These are phyloP conservation scores for Celastrina argiolus DNA, from an alignment of 2,888 invertebrate species.

Conservation along the genomic window DNA sequence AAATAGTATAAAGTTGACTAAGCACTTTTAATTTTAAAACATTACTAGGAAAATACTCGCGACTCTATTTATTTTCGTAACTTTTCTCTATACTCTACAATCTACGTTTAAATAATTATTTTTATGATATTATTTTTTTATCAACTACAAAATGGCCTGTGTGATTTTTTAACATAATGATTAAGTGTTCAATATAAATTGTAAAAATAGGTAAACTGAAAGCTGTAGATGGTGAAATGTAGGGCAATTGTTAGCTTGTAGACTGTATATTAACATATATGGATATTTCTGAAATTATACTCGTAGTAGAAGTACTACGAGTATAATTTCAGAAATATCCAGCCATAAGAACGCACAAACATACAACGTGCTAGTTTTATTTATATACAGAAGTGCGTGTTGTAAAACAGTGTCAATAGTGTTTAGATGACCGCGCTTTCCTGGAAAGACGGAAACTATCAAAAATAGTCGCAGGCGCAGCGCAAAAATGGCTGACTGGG, in stretches of 20 bases:
- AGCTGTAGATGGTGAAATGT: no score
- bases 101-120: neutral
- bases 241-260: no score
- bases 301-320: no score
- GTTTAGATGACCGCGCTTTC: slow-evolving; percentile 48
- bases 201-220: no score
- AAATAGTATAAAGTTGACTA: neutral
- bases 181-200: no score
- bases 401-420: slow-evolving; percentile 26
- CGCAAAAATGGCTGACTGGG: slow-evolving; percentile 28
- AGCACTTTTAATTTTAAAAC: neutral
- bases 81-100: neutral
- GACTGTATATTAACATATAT: no score
- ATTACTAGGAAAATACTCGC: neutral
- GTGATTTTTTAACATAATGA: no score
- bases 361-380: neutral
- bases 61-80: neutral
- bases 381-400: slow-evolving; percentile 21
- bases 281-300: no score
- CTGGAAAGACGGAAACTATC: slow-evolving; percentile 53
- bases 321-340: no score
- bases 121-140: no score
- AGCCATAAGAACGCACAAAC: neutral
- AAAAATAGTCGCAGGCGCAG: slow-evolving; percentile 42
- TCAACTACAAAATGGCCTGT: no score